Conservation (phyloP, 2,888 invertebrate genomes). For the Uropetala carovei region DNA sequence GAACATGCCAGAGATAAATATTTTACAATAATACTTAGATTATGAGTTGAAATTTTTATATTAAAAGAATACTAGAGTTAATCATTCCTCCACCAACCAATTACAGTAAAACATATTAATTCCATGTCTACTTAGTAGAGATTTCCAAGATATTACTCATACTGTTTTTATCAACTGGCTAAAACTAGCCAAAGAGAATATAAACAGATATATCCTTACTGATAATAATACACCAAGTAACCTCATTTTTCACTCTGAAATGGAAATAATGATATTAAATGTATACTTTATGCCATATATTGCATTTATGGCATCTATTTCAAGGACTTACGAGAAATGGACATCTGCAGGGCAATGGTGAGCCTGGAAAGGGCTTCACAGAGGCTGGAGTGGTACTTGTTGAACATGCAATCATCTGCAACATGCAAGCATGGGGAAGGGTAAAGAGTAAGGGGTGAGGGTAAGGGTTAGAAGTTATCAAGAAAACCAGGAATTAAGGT, state of each 20-base stretch:
- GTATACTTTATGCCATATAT: slow-evolving; percentile 63
- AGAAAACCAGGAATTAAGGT: background rate
- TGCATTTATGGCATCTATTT: slow-evolving; percentile 66
- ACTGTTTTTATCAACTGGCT: no score
- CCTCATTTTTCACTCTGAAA: background rate
- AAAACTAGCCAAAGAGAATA: no score
- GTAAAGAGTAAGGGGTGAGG: background rate
- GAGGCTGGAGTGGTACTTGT: slow-evolving; percentile 80
- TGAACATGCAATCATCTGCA: slow-evolving; percentile 80
- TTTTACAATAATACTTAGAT: no score
- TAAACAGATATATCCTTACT: no score
- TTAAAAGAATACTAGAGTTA: no score
- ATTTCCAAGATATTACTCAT: no score
- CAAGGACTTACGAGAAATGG: slow-evolving; percentile 82
- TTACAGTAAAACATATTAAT: no score
- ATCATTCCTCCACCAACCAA: no score
- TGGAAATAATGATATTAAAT: background rate
- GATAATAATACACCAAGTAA: no score
- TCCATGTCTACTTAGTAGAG: no score
- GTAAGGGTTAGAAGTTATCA: slow-evolving; percentile 33
- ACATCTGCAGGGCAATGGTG: slow-evolving; percentile 81
- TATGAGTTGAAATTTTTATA: no score
- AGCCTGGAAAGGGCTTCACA: slow-evolving; percentile 81
- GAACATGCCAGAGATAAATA: no score
- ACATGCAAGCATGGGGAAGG: slow-evolving; percentile 68